Evolutionary conservation across 2,888 invertebrate species (phyloP).

Genomic region (Entomobrya multifasciata): DNA sequence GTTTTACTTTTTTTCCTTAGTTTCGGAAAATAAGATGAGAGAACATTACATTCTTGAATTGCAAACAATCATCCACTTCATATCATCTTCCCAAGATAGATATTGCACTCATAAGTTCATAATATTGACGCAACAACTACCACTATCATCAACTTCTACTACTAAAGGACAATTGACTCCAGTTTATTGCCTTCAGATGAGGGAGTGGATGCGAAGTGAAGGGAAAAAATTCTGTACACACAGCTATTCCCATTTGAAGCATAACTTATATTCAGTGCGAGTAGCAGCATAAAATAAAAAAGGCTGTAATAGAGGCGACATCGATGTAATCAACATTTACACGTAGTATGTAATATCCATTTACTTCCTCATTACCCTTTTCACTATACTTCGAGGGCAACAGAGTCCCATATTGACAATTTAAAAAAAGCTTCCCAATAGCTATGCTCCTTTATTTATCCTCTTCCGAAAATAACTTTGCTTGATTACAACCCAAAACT

Average conservation of each 20-base stretch:
- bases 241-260: slow-evolving; percentile 12
- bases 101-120: slow-evolving; percentile 37
- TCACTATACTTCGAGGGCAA: too few species aligned
- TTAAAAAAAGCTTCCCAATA: slow-evolving; percentile 59
- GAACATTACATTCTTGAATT: slow-evolving; percentile 64
- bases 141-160: neutral
- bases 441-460: neutral
- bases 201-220: neutral
- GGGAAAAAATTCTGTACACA: neutral
- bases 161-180: neutral
- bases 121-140: slow-evolving; percentile 59
- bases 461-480: slow-evolving; percentile 7
- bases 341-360: slow-evolving; percentile 2
- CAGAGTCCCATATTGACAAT: slow-evolving; percentile 1
- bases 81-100: slow-evolving; percentile 38
- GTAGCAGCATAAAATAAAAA: slow-evolving; percentile 5
- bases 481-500: slow-evolving; percentile 56
- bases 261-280: neutral
- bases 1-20: neutral
- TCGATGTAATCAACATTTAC: slow-evolving; percentile 20
- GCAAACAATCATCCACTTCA: slow-evolving; percentile 67
- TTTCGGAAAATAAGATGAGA: neutral
- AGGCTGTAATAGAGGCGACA: too few species aligned
- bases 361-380: slow-evolving; percentile 48
- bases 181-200: slow-evolving; percentile 30